Percentiles rank a stretch among this genome's conserved stretches.
phyloP scores from a whole-genome alignment of 1,140 invertebrate species.

The Apis cerana region DNA sequence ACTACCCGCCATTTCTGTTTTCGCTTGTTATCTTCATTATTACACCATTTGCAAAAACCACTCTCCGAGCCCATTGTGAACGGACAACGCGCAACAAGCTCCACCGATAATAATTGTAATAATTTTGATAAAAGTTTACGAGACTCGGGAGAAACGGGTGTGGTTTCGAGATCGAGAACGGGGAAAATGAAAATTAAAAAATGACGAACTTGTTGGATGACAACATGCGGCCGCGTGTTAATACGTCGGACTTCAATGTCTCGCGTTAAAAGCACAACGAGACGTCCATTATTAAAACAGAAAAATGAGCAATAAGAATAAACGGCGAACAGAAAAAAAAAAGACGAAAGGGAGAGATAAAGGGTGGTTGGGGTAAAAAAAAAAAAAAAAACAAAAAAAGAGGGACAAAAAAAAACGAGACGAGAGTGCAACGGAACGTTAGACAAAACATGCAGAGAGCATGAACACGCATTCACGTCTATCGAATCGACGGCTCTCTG shows the following conservation, averaged over 20 bases:
- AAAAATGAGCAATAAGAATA: slow-evolving; percentile 21
- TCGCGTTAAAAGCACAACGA: slow-evolving; percentile 30
- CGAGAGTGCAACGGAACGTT: slow-evolving; percentile 21
- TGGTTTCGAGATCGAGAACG: not conserved
- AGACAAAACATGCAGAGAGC: slow-evolving; percentile 35
- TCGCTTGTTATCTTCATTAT: slow-evolving; percentile 23
- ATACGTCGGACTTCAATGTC: slow-evolving; percentile 26
- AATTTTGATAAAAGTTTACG: slow-evolving; percentile 9
- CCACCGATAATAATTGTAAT: slow-evolving; percentile 20
- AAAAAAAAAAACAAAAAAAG: not conserved
- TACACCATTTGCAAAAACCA: not conserved
- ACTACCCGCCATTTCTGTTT: not conserved
- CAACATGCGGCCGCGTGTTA: not conserved
- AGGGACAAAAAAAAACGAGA: not conserved
- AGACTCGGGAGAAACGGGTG: not conserved
- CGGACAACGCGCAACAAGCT: not conserved
- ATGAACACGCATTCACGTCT: slow-evolving; percentile 19
- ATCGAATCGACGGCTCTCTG: slow-evolving; percentile 27
- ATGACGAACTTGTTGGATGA: not conserved
- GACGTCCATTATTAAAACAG: slow-evolving; percentile 34
- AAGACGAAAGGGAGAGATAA: not conserved
- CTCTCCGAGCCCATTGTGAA: not conserved
- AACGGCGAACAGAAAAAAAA: not conserved
- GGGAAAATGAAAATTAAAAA: slow-evolving; percentile 7
- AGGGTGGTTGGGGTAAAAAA: not conserved